Percentiles rank a stretch among this genome's conserved stretches.
These are phyloP conservation scores for Drosophila meridiana DNA, from an alignment of 2,888 invertebrate genomes.

Conservation along the genomic window DNA sequence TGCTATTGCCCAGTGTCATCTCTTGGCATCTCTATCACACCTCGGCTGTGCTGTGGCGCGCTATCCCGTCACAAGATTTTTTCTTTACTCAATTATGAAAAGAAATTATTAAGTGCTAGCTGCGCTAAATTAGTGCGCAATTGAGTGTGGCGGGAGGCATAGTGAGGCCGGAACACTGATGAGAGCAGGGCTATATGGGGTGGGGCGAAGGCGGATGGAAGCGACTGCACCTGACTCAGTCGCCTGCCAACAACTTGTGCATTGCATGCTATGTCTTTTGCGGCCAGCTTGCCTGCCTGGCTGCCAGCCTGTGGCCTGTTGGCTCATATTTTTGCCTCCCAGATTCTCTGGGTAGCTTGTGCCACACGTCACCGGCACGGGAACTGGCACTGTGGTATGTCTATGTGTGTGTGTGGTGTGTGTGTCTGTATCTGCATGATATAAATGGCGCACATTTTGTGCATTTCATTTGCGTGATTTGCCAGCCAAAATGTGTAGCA, in stretches of 20 bases:
- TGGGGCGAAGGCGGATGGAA: neutral
- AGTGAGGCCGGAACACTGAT: constrained; percentile 12
- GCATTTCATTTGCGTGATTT: constrained; percentile 81
- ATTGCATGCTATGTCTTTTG: constrained; percentile 60
- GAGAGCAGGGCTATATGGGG: neutral
- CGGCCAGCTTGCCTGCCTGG: constrained; percentile 27
- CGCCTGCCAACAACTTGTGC: constrained; percentile 35
- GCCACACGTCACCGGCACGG: constrained; percentile 43
- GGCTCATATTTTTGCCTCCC: constrained; percentile 62
- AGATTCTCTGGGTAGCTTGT: constrained; percentile 44
- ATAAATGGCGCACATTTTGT: constrained; percentile 80
- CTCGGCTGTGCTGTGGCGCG: constrained; percentile 23
- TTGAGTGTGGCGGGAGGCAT: constrained; percentile 68
- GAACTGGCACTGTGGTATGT: neutral
- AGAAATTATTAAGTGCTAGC: constrained; percentile 80
- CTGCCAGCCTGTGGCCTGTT: constrained; percentile 49
- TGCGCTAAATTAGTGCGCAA: constrained; percentile 81
- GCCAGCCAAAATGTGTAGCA: constrained; percentile 70
- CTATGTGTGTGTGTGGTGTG: neutral
- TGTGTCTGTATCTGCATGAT: constrained; percentile 50
- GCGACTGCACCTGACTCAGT: constrained; percentile 12
- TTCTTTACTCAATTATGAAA: constrained; percentile 72
- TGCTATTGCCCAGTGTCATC: constrained; percentile 31
- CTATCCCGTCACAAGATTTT: constrained; percentile 37
- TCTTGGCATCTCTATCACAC: constrained; percentile 54